Evolutionary conservation across 2,797 vertebrate genomes (phyloP).

Genomic region (Ctenosaura bakeri): DNA sequence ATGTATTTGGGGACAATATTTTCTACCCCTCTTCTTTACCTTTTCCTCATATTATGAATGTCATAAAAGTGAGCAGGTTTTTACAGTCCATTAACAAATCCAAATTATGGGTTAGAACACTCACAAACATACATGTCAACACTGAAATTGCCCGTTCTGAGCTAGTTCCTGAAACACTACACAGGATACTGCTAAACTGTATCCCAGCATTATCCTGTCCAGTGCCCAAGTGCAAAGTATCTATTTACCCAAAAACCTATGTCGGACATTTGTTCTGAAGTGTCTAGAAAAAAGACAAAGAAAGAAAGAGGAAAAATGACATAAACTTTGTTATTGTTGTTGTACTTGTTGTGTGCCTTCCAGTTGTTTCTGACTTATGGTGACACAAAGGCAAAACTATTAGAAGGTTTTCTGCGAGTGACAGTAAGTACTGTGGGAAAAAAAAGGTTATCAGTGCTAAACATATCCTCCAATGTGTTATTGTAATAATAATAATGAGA

Average conservation of each 20-base stretch:
- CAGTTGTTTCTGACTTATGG: too few relatives aligned
- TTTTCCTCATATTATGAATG: background rate
- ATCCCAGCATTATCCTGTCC: background rate
- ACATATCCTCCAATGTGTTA: background rate
- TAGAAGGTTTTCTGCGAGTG: too few relatives aligned
- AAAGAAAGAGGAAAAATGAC: background rate
- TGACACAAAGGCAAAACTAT: too few relatives aligned
- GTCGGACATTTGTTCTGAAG: background rate
- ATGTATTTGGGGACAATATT: background rate
- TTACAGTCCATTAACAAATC: background rate
- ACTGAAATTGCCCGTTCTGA: background rate
- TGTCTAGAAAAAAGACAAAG: too few relatives aligned
- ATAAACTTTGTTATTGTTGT: background rate
- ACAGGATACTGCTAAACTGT: background rate
- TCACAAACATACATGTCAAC: background rate
- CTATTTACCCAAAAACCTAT: background rate
- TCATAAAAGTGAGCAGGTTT: background rate
- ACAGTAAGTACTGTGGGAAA: background rate
- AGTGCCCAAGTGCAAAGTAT: background rate
- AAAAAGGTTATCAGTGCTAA: background rate
- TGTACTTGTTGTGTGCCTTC: too few relatives aligned
- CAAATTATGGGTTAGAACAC: background rate
- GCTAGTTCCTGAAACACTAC: background rate
- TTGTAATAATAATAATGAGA: constrained; percentile 28
- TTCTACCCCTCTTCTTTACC: background rate